Conservation (phyloP, 2,113 vertebrate genomes). For the Pachycephala philippinensis region DNA sequence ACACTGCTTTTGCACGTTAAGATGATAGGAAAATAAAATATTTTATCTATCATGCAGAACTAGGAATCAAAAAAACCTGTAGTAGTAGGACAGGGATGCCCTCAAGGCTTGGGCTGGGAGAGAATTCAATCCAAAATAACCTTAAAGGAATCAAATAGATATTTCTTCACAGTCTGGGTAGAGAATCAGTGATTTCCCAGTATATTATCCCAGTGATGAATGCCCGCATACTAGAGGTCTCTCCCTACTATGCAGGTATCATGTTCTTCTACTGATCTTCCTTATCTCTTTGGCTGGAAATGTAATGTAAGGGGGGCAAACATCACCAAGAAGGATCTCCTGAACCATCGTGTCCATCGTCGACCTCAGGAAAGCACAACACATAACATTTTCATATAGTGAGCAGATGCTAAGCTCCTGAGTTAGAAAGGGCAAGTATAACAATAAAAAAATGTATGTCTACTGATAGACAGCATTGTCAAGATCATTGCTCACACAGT, state of each 20-base stretch:
- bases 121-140: not conserved
- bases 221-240: not conserved
- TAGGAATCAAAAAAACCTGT: not conserved
- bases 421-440: not conserved
- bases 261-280: not conserved
- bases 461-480: not conserved
- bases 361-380: not conserved
- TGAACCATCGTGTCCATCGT: not conserved
- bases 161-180: not conserved
- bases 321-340: not conserved
- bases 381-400: rapidly evolving
- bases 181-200: not conserved
- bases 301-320: not conserved
- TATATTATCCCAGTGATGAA: not conserved
- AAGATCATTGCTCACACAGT: not conserved
- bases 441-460: not conserved
- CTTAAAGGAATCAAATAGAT: not conserved
- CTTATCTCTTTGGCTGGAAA: not conserved
- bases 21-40: not conserved
- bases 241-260: rapidly evolving
- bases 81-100: not conserved
- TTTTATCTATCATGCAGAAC: not conserved
- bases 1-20: not conserved
- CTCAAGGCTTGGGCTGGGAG: not conserved
- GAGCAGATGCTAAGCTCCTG: not conserved